phyloP scores from a whole-genome alignment of 2,797 vertebrate genomes.

The Linurgus olivaceus region DNA sequence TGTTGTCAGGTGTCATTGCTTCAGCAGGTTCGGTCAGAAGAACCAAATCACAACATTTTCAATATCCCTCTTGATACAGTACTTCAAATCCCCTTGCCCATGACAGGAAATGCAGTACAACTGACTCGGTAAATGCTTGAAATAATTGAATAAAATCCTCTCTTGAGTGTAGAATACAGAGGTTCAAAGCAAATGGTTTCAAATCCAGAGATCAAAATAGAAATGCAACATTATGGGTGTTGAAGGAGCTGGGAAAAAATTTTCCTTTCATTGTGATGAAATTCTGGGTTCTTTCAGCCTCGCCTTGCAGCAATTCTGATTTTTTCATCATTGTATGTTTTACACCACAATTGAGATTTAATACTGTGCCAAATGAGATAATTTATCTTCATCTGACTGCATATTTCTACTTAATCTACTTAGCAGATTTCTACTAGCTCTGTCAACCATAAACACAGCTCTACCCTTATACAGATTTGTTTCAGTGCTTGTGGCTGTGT shows the following conservation, averaged over 20 bases:
- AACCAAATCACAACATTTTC: not conserved
- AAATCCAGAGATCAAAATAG: slow-evolving; percentile 8
- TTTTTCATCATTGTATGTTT: not conserved
- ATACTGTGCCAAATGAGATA: not conserved
- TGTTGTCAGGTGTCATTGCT: slow-evolving; percentile 12
- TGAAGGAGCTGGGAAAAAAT: not conserved
- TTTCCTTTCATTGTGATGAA: not conserved
- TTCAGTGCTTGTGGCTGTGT: not conserved
- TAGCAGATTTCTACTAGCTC: not conserved
- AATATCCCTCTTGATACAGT: slow-evolving; percentile 10
- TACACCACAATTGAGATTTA: slow-evolving; percentile 23
- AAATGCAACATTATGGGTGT: not conserved
- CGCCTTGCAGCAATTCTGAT: not conserved
- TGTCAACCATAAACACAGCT: not conserved
- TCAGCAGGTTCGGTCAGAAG: not conserved
- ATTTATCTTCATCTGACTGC: slow-evolving; percentile 32
- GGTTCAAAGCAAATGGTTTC: slow-evolving; percentile 31
- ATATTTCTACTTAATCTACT: slow-evolving; percentile 42
- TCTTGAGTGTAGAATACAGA: slow-evolving; percentile 10
- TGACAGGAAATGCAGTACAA: not conserved
- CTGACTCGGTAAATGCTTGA: slow-evolving; percentile 18
- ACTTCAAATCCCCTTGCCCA: slow-evolving; percentile 10
- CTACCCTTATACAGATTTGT: not conserved
- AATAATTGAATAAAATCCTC: slow-evolving; percentile 55
- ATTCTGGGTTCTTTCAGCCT: not conserved